These are phyloP conservation scores for Babyrousa celebensis DNA, from an alignment of 2,797 vertebrate genomes.

Conservation along the genomic window DNA sequence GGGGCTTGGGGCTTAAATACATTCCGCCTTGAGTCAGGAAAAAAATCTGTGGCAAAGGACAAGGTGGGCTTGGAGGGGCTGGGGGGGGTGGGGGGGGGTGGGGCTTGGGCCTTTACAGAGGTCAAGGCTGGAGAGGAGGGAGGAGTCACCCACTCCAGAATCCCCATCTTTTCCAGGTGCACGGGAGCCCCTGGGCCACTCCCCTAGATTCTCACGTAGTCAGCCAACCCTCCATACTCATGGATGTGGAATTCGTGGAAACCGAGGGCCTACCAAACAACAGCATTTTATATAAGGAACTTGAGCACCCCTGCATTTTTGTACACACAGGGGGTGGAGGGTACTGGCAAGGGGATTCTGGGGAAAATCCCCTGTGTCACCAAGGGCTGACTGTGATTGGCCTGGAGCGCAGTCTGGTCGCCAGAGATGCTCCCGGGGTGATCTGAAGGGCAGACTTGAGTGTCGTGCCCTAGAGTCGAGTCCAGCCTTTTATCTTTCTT, in stretches of 20 bases:
- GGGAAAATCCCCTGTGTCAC: background rate
- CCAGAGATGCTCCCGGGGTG: background rate
- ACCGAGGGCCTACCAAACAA: background rate
- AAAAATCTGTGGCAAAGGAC: background rate
- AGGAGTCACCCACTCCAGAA: background rate
- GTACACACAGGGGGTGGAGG: background rate
- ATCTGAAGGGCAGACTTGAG: background rate
- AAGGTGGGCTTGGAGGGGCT: background rate
- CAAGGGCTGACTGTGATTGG: background rate
- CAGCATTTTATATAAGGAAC: rapidly evolving
- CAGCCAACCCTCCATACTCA: background rate
- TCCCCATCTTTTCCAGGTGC: background rate
- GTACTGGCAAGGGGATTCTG: background rate
- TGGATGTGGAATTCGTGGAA: too few relatives aligned
- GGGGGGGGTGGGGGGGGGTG: background rate
- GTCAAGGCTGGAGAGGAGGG: background rate
- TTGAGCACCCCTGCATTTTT: background rate
- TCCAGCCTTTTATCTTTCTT: too few relatives aligned
- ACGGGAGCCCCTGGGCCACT: background rate
- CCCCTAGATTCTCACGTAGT: background rate
- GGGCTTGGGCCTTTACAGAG: background rate
- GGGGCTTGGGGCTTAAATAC: background rate
- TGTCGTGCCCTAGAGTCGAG: background rate
- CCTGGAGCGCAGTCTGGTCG: background rate
- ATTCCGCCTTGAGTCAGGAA: background rate